These are phyloP conservation scores for Metacarcinus magister DNA, from an alignment of 2,888 invertebrate genomes.

Conservation along the genomic window DNA sequence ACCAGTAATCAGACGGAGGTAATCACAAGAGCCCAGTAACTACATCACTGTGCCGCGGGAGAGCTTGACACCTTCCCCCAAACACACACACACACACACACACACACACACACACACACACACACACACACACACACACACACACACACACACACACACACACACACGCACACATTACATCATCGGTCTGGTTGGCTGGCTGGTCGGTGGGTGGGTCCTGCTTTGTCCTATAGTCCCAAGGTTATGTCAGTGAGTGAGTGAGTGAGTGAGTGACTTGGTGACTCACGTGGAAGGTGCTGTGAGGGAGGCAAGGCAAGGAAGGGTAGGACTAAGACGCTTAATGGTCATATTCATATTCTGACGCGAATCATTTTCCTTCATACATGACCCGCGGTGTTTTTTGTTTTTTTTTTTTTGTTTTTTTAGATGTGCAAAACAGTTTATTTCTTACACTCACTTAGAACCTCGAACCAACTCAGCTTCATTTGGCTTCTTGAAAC, in stretches of 20 bases:
- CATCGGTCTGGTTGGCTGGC: neutral
- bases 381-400: neutral
- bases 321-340: neutral
- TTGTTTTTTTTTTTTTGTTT: neutral
- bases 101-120: constrained; percentile 56
- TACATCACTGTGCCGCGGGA: constrained; percentile 66
- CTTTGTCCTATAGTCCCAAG: neutral
- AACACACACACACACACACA: constrained; percentile 44
- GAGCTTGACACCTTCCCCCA: constrained; percentile 56
- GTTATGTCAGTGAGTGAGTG: neutral
- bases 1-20: constrained; percentile 75
- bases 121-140: constrained; percentile 37
- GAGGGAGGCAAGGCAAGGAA: neutral
- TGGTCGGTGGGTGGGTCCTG: neutral
- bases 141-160: constrained; percentile 52
- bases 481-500: neutral
- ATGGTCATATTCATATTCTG: neutral
- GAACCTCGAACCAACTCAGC: neutral
- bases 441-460: neutral
- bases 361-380: neutral
- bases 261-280: constrained; percentile 14
- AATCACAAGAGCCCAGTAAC: constrained; percentile 71
- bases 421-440: neutral
- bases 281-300: neutral
- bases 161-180: constrained; percentile 38